Percentiles rank a stretch among this genome's conserved stretches.
phyloP scores from a whole-genome alignment of 2,797 vertebrate genomes.

The Chaunax sp. region DNA sequence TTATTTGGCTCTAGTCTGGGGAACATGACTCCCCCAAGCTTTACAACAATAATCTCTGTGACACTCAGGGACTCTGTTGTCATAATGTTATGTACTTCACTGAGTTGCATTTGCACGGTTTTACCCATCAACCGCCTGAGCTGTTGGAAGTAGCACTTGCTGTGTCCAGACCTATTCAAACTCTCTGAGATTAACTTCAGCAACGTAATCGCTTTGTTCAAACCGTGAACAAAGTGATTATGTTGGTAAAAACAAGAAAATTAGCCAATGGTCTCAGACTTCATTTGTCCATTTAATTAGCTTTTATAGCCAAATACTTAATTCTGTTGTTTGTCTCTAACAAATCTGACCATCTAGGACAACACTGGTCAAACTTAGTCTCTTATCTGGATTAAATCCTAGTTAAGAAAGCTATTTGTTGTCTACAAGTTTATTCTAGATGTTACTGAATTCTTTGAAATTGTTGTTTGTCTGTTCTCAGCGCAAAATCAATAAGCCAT shows the following conservation, averaged over 20 bases:
- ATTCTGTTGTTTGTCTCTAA: not conserved
- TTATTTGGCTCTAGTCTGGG: too few relatives aligned
- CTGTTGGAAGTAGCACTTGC: not conserved
- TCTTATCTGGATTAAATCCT: too few relatives aligned
- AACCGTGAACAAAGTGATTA: constrained; percentile 8
- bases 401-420: too few relatives aligned
- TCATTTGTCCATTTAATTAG: constrained; percentile 19
- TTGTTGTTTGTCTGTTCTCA: not conserved
- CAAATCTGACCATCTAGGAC: not conserved
- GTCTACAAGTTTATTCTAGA: not conserved
- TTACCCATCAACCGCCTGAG: not conserved
- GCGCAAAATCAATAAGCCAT: not conserved
- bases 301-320: not conserved
- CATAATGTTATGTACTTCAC: not conserved
- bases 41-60: too few relatives aligned
- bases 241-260: not conserved
- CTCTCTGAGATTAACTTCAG: not conserved
- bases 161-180: not conserved
- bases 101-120: not conserved
- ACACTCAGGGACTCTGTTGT: too few relatives aligned
- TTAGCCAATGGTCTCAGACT: not conserved
- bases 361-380: too few relatives aligned
- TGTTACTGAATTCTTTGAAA: not conserved
- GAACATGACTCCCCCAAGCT: too few relatives aligned
- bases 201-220: not conserved